Evolutionary conservation across 2,797 vertebrate genomes (phyloP).

Genomic region (Antrozous pallidus): DNA sequence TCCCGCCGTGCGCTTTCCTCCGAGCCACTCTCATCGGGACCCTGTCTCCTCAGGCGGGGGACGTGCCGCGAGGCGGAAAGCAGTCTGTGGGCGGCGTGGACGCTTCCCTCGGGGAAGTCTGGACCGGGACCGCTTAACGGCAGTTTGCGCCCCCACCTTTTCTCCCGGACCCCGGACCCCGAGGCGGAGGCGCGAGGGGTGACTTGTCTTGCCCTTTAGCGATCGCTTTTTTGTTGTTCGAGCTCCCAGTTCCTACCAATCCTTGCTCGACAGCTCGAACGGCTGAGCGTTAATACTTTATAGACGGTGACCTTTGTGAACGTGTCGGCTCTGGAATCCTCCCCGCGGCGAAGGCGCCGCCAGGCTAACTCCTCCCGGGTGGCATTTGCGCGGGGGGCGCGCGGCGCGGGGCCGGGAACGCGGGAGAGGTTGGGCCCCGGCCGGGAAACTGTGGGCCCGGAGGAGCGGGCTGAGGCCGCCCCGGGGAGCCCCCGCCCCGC

Average conservation of each 20-base stretch:
- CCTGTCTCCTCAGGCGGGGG: too few species aligned
- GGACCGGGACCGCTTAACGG: background rate
- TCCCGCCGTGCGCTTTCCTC: background rate
- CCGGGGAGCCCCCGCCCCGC: background rate
- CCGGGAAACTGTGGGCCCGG: too few species aligned
- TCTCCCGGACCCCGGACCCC: background rate
- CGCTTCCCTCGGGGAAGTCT: background rate
- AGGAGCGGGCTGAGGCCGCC: too few species aligned
- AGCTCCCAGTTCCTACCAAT: conserved; percentile 70
- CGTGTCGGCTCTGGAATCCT: background rate
- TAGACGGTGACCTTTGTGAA: background rate
- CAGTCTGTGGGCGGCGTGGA: background rate
- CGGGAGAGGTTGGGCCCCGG: too few species aligned
- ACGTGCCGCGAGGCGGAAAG: background rate
- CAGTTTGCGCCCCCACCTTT: conserved; percentile 36
- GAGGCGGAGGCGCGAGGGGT: background rate
- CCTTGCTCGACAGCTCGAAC: conserved; percentile 32
- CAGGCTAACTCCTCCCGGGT: conserved; percentile 48
- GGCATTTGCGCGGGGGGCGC: background rate
- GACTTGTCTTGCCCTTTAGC: conserved; percentile 74
- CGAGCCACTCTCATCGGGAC: too few species aligned
- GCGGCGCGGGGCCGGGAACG: background rate
- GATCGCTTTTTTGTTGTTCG: conserved; percentile 42
- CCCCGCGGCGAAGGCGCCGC: background rate
- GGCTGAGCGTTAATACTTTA: too few species aligned